Percentiles rank a stretch among this genome's conserved stretches.
Conservation (phyloP, 1,140 invertebrate species). For the Liolophura sinensis region DNA sequence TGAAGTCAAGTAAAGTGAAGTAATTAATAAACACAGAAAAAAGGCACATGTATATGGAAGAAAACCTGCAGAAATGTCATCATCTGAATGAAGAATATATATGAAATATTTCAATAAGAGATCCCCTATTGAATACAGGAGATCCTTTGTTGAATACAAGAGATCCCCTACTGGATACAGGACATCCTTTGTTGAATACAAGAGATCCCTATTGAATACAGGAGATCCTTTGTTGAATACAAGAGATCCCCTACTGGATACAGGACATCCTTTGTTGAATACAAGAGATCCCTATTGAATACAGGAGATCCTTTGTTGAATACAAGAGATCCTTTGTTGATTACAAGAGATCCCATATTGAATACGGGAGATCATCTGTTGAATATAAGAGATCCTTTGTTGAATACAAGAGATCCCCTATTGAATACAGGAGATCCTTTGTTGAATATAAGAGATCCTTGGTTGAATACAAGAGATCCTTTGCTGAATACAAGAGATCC, state of each 20-base stretch:
- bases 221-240: background rate
- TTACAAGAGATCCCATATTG: background rate
- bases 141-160: background rate
- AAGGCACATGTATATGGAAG: no score
- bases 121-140: background rate
- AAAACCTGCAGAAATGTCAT: background rate
- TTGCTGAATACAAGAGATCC: background rate
- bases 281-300: no score
- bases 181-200: background rate
- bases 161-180: background rate
- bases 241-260: no score
- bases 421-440: background rate
- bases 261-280: no score
- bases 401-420: background rate
- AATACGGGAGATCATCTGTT: background rate
- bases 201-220: background rate
- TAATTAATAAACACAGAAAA: no score
- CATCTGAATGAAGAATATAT: background rate
- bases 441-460: background rate
- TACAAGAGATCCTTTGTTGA: background rate
- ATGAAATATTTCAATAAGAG: no score
- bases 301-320: background rate
- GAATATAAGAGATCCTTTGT: background rate
- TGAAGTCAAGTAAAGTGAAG: no score
- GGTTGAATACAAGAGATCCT: background rate